These are phyloP conservation scores for Laterallus jamaicensis DNA, from an alignment of 2,113 vertebrate genomes.

Conservation along the genomic window DNA sequence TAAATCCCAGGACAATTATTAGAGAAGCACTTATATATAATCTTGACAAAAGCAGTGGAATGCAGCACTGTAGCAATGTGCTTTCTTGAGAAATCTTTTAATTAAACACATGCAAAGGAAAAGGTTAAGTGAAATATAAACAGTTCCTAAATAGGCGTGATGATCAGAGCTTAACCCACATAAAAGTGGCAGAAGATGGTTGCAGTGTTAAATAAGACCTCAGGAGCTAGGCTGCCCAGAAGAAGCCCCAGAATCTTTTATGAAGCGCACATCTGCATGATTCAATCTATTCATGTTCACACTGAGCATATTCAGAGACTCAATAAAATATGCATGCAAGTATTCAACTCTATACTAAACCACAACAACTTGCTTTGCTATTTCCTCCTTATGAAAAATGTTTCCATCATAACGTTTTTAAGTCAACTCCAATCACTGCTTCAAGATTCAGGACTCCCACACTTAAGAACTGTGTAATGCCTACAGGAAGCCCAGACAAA, in stretches of 20 bases:
- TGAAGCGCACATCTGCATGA: background rate
- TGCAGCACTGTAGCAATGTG: background rate
- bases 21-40: background rate
- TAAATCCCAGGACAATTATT: constrained; percentile 48
- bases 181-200: background rate
- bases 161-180: background rate
- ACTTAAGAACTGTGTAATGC: background rate
- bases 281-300: background rate
- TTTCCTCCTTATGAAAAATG: background rate
- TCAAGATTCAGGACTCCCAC: background rate
- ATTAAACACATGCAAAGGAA: constrained; percentile 33
- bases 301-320: background rate
- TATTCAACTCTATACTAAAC: background rate
- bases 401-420: background rate
- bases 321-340: background rate
- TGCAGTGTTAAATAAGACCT: background rate
- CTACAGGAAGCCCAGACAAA: background rate
- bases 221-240: background rate
- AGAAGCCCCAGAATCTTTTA: background rate
- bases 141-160: background rate
- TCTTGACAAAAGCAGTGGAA: constrained; percentile 13
- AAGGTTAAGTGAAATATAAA: constrained; percentile 47
- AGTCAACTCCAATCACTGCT: background rate
- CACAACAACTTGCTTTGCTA: background rate
- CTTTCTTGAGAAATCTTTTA: constrained; percentile 22